A percentile compares a stretch with the other conserved stretches of the same genome.
These are phyloP conservation scores for Montifringilla adamsi DNA, from an alignment of 2,113 vertebrate species.

Conservation along the genomic window DNA sequence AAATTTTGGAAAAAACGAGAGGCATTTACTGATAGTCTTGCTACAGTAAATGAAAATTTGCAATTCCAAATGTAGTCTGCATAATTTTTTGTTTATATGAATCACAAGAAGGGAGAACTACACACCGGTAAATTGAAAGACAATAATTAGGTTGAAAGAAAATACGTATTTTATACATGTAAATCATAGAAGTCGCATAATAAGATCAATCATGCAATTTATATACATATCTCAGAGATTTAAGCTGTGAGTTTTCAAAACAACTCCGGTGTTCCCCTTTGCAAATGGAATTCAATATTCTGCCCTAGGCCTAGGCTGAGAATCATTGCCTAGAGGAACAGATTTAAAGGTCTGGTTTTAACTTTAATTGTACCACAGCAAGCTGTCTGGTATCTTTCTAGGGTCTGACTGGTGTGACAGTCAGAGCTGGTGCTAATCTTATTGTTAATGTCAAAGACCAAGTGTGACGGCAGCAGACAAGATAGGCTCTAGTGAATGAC, in stretches of 20 bases:
- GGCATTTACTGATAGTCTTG: neutral
- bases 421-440: conserved; percentile 66
- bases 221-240: neutral
- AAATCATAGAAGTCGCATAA: neutral
- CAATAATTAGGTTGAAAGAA: neutral
- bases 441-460: conserved; percentile 73
- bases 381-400: conserved; percentile 16
- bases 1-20: neutral
- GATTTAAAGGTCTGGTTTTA: conserved; percentile 52
- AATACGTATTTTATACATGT: neutral
- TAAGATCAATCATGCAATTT: neutral
- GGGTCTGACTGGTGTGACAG: conserved; percentile 49
- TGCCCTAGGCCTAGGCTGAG: neutral
- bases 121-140: neutral
- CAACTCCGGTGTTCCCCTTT: neutral
- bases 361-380: conserved; percentile 43
- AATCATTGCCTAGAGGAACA: neutral
- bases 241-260: neutral
- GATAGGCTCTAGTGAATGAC: conserved; percentile 73
- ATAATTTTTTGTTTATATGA: neutral
- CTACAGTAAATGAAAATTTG: neutral
- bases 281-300: neutral
- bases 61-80: neutral
- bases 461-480: conserved; percentile 59
- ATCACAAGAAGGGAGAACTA: neutral